Evolutionary conservation across 1,140 invertebrate species (phyloP), one percentile per base, ranked within the genome.

Genomic region (Drosophila serrata): DNA sequence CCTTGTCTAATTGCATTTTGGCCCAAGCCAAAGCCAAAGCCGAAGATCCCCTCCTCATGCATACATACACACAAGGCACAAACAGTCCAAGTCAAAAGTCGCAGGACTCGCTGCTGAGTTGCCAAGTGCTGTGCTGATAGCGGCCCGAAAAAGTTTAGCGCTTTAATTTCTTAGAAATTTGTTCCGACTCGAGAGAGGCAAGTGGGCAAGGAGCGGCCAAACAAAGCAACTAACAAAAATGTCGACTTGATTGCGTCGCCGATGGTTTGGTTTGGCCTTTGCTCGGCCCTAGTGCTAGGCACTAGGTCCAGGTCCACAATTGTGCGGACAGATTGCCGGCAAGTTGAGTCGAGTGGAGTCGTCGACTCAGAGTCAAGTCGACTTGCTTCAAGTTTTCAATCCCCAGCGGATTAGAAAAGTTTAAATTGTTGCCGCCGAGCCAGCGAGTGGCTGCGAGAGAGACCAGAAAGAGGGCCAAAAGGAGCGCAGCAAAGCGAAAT

Each of bases 351-450:
- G 62, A 79, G 75, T 81, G 74, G 88, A 85, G 85, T 90, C 31
- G 29, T 51, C 49, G 49, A 51, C 29, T 8, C 49, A n/a, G 49
- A 53, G 49, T 53, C 49, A 53, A 53, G 68, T 58, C 62, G 79
- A 79, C 75, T 82, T 85, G 62, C 86, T 73, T 79, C 74, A 90
- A 90, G 85, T 90, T 90, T 90, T 63, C 84, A 86, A 86, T 84
- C 86, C 84, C 82, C 87, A 90, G 86, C 88, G 88, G 88, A 91
- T 91, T 91, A 91, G 84, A 78, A 91, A 91, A 91, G 80, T 91
- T 91, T 91, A 91, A 91, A 91, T 88, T 91, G 90, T 91, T 88
- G 88, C 88, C 75, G 72, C 75, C 81, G 65, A 87, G 81, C 68
- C 56, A 74, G 48, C 55, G 35, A 69, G 22, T 22, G 65, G 27